Percentiles rank a stretch among this genome's conserved stretches.
Conservation (phyloP, 2,113 vertebrate species). For the Chiloscyllium plagiosum region DNA sequence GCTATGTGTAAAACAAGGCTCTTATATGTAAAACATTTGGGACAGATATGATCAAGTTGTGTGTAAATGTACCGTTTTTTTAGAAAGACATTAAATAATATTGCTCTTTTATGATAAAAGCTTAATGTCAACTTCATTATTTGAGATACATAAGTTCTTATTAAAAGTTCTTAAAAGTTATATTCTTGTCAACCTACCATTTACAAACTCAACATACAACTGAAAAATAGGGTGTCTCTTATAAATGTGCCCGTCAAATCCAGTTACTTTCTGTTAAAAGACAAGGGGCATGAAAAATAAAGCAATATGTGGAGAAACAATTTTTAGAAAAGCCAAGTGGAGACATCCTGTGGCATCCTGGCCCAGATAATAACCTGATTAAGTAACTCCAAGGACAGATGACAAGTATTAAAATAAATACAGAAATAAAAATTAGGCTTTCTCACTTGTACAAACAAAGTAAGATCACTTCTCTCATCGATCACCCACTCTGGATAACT, state of each 20-base stretch:
- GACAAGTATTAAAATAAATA: neutral
- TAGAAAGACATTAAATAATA: neutral
- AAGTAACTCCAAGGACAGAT: neutral
- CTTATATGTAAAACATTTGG: neutral
- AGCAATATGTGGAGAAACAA: neutral
- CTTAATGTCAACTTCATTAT: neutral
- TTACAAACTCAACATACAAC: neutral
- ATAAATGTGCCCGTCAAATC: slow-evolving; percentile 11
- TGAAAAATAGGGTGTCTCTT: neutral
- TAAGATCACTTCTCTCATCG: neutral
- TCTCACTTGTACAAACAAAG: neutral
- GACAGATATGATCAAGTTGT: neutral
- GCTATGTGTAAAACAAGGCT: neutral
- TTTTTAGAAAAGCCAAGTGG: neutral
- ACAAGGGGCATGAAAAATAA: slow-evolving; percentile 3
- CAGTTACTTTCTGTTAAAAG: neutral
- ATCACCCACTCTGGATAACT: neutral
- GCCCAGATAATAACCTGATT: neutral
- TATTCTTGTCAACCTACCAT: neutral
- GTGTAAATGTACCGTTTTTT: neutral
- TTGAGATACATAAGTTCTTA: neutral
- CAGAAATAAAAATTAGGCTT: neutral
- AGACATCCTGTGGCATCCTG: neutral
- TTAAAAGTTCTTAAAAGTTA: neutral
- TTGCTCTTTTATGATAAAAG: neutral